These are phyloP conservation scores for Tiaroga cobitis DNA, from an alignment of 2,797 vertebrate species.

Conservation along the genomic window DNA sequence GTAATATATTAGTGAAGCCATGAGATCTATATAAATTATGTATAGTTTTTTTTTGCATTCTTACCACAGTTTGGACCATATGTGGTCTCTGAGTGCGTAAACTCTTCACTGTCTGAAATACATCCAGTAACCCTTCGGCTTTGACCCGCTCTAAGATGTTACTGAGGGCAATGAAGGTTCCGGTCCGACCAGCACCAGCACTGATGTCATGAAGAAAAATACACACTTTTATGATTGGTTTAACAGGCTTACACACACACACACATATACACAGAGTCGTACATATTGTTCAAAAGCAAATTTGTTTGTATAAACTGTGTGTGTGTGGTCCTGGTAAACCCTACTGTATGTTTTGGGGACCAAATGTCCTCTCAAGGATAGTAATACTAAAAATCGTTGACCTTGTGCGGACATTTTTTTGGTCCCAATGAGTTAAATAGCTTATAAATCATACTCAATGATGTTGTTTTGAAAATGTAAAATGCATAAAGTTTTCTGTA, in stretches of 20 bases:
- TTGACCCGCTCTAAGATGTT: conserved; percentile 97
- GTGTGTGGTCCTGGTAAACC: neutral
- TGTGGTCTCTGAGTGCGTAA: conserved; percentile 96
- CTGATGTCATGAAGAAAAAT: conserved; percentile 68
- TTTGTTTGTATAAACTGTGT: no score
- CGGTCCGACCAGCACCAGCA: conserved; percentile 93
- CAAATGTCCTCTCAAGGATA: neutral
- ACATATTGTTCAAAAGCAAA: no score
- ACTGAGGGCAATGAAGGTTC: conserved; percentile 97
- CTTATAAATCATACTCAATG: neutral
- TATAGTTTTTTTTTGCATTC: conserved; percentile 45
- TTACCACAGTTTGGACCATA: conserved; percentile 98
- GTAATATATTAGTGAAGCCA: neutral
- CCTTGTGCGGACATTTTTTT: neutral
- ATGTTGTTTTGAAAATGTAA: neutral
- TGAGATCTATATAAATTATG: neutral
- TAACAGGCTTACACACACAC: neutral
- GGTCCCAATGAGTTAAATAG: neutral
- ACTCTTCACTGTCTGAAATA: conserved; percentile 99
- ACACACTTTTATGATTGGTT: neutral
- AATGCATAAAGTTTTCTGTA: neutral
- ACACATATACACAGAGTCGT: no score
- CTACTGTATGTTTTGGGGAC: no score
- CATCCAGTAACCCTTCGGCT: conserved; percentile 95
- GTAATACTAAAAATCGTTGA: neutral